Base-by-base conservation (phyloP, 92 coral and sea anemone genomes). In the Chrysogorgia sp. region DNA sequence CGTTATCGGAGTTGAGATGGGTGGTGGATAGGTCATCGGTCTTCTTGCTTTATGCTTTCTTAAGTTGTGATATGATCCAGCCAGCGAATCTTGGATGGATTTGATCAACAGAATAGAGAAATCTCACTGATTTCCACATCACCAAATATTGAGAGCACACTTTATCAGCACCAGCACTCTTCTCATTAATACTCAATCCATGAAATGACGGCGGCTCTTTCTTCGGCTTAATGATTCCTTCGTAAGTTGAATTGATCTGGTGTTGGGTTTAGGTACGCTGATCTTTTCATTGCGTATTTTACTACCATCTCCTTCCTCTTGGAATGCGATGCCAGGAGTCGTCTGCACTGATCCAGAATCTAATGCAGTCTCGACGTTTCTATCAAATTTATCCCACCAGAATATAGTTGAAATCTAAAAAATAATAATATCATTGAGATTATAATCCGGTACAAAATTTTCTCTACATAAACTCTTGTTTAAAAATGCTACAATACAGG, bases 261-360 rank as follows among this genome's bases (percentile, higher is more conserved):
- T 67, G 35, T 67, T 67, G 31, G 74, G 22, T 67, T 67, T 67
- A 34, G 74, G 74, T 31, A 67, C 19, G 74, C 74, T 67, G 26
- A 67, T 22, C 20, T 20, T 55, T 55, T 67, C 74, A 22, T 67
- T 64, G 19, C 33, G 23, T 40, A 43, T 22, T 12, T n/a, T 47
- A 7, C 30, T 55, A 0, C 14, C 81, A 60, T 19, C 45, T n/a
- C 60, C 10, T 3, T 56, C 55, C 23, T 83, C 82, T 47, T 83
- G 87, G 40, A 83, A 74, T 26, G 78, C 58, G 30, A 75, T 83
- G 10, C 87, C 82, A n/a, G 68, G 76, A 0, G 87, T 59, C 7
- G 62, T 34, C 40, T 66, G 84, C n/a, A 71, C 28, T 0, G 80
- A 79, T 14, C 81, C 88, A 67, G 75, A 22, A 20, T 57, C 75